phyloP scores from a whole-genome alignment of 2,888 invertebrate genomes.

The Lathronympha strigana region DNA sequence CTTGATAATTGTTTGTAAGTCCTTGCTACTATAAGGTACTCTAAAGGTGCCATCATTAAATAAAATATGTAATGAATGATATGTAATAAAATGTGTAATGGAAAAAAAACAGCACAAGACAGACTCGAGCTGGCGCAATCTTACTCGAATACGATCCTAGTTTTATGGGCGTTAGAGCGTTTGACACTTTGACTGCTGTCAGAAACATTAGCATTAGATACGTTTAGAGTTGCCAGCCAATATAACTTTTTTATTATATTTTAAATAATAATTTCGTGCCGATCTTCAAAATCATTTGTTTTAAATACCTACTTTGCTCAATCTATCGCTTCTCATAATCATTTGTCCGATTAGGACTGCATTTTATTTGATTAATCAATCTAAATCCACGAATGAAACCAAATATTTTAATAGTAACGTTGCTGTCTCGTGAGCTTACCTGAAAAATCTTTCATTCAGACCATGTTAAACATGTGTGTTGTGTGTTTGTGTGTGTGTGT shows the following conservation, averaged over 20 bases:
- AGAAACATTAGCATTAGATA: background rate
- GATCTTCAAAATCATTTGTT: no score
- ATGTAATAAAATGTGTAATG: constrained; percentile 12
- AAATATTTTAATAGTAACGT: no score
- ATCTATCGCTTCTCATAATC: no score
- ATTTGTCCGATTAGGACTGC: no score
- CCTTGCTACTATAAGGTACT: background rate
- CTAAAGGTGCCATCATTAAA: no score
- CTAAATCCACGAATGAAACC: no score
- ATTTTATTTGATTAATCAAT: no score
- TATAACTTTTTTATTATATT: background rate
- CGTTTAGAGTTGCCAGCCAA: background rate
- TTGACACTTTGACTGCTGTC: constrained; percentile 8
- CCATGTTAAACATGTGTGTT: background rate
- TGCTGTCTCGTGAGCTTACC: background rate
- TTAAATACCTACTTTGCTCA: no score
- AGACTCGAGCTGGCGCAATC: background rate
- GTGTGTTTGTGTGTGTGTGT: no score
- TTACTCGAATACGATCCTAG: constrained; percentile 8
- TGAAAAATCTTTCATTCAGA: background rate
- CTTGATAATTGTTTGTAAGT: background rate
- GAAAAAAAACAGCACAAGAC: background rate
- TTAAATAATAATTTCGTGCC: no score
- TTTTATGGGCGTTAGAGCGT: constrained; percentile 22
- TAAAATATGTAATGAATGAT: no score